Evolutionary conservation across 2,113 vertebrate genomes (phyloP).

Genomic region (Silurus asotus): DNA sequence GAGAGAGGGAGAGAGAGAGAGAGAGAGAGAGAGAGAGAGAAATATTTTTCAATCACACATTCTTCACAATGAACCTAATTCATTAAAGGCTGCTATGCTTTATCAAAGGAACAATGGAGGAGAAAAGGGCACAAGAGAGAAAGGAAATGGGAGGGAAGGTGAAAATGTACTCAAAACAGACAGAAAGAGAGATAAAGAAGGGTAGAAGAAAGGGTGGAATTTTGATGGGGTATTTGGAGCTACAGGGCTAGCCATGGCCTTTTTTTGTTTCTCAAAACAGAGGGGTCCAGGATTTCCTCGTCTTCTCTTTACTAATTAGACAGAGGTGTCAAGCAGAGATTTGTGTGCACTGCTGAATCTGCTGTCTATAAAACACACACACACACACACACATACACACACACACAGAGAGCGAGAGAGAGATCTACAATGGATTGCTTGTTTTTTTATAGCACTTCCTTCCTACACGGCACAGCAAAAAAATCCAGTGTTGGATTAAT

Average conservation of each 20-base stretch:
- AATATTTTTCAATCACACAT: constrained; percentile 42
- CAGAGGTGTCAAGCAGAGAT: constrained; percentile 32
- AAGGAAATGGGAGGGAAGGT: not conserved
- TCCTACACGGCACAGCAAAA: constrained; percentile 1
- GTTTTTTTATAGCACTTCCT: constrained; percentile 15
- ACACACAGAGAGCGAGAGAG: constrained; percentile 1
- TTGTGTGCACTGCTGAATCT: constrained; percentile 25
- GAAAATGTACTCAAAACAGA: constrained; percentile 16
- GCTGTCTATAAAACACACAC: constrained; percentile 17
- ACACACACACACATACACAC: not conserved
- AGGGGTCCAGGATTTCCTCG: constrained; percentile 27
- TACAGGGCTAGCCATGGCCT: not conserved
- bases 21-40: constrained; percentile 22
- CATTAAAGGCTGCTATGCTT: constrained; percentile 33
- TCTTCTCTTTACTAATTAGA: constrained; percentile 36
- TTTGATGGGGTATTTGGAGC: not conserved
- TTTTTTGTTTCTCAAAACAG: not conserved
- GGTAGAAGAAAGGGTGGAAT: not conserved
- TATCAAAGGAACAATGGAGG: constrained; percentile 28
- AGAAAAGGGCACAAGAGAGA: constrained; percentile 30
- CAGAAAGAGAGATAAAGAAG: not conserved
- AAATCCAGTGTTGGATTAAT: constrained; percentile 28
- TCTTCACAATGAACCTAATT: constrained; percentile 51
- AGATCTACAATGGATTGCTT: constrained; percentile 26
- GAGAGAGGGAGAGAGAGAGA: constrained; percentile 12